Evolutionary conservation across 1,140 invertebrate genomes (phyloP).

Genomic region (Cydia fagiglandana): DNA sequence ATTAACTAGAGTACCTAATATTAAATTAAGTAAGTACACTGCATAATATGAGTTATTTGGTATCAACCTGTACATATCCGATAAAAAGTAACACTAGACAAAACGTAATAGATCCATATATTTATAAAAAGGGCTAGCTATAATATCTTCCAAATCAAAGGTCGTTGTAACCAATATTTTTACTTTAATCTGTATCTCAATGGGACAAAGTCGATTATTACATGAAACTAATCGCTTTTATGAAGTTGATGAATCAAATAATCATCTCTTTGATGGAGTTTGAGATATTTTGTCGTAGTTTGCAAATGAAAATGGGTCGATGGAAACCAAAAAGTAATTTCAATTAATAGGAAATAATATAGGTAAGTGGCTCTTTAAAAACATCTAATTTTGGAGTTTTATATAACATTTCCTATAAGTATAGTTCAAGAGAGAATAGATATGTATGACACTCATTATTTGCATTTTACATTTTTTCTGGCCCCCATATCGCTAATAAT

Average conservation of each 20-base stretch:
- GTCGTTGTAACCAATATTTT: conserved; percentile 39
- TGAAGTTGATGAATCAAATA: not conserved
- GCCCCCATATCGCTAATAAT: no score
- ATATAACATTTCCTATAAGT: no score
- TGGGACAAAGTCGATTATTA: conserved; percentile 40
- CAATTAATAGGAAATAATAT: no score
- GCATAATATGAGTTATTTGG: not conserved
- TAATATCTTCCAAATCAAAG: conserved; percentile 47
- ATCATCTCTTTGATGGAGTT: not conserved
- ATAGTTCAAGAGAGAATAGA: no score
- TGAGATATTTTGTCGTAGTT: not conserved
- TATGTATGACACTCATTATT: no score
- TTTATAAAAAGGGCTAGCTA: conserved; percentile 59
- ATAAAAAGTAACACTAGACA: conserved; percentile 58
- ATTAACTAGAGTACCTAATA: no score
- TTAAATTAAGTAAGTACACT: no score
- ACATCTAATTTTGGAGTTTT: no score
- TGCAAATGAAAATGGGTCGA: not conserved
- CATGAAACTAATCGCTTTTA: not conserved
- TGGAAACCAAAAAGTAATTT: no score
- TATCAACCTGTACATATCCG: conserved; percentile 48
- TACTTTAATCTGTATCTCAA: conserved; percentile 43
- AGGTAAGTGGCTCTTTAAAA: no score
- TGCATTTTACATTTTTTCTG: no score
- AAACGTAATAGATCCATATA: conserved; percentile 74